A percentile compares a stretch with the other conserved stretches of the same genome.
Conservation (phyloP, 2,888 invertebrate species). For the Agriopis marginaria region DNA sequence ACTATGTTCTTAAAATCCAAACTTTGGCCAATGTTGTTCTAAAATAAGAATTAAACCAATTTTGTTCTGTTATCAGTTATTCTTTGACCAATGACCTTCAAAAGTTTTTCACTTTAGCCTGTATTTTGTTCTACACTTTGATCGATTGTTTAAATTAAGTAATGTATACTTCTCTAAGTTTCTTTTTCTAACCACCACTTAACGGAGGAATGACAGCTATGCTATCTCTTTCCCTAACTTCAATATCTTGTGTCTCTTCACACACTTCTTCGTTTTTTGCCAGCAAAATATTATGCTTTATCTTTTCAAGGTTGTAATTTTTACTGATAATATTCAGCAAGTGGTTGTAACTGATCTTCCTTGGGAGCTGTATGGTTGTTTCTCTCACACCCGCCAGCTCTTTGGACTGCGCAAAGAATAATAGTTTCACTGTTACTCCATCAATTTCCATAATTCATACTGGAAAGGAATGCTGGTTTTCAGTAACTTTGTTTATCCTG, state of each 20-base stretch:
- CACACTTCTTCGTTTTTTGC: constrained; percentile 95
- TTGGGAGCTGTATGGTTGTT: constrained; percentile 81
- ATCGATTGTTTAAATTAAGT: neutral
- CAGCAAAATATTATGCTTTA: constrained; percentile 90
- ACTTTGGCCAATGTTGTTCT: neutral
- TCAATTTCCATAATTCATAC: constrained; percentile 80
- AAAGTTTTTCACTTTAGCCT: neutral
- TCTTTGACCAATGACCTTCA: too few relatives aligned
- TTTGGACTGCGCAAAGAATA: constrained; percentile 96
- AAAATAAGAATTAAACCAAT: too few relatives aligned
- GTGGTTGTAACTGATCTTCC: constrained; percentile 82
- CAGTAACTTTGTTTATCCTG: neutral
- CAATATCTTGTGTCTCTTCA: constrained; percentile 80
- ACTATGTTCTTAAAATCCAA: constrained; percentile 5
- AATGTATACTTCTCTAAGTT: neutral
- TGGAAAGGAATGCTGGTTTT: constrained; percentile 23
- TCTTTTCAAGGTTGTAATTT: constrained; percentile 88
- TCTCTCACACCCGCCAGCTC: constrained; percentile 91
- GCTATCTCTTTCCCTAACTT: constrained; percentile 90
- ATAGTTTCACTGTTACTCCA: constrained; percentile 87
- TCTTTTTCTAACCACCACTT: constrained; percentile 91
- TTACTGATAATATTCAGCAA: constrained; percentile 88
- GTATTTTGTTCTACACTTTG: neutral
- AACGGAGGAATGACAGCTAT: constrained; percentile 97
- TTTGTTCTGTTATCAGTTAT: too few relatives aligned